Evolutionary conservation across 2,888 invertebrate genomes (phyloP), one percentile per base, ranked within the genome.

Genomic region (Sesamia inferens): DNA sequence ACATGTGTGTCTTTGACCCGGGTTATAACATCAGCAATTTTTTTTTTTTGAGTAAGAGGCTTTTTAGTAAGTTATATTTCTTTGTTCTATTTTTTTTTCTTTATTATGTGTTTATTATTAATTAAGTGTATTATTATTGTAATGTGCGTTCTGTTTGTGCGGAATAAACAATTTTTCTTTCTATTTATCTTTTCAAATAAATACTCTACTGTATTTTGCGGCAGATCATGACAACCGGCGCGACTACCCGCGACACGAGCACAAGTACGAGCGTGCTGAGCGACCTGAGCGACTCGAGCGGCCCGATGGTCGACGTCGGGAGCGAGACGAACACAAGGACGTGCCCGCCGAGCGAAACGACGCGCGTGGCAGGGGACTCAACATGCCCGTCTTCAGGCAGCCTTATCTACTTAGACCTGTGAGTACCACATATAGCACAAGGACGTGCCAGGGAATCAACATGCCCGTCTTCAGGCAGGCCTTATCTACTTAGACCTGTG

Each of bases 381-480:
- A 83, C 42, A 31, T 90, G 64, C 89, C 89, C 10, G 39, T 85
- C 0, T 92, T 89, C 68, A 77, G 92, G 4, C 91, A 91, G 71
- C 93, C 91, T 1, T 93, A 91, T 79, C 58, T 93, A 24, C 81
- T 92, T 24, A 84, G 94, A 88, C 94, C 94, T 90, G 94, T 93
- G 8, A 78, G 82, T 31, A 31, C 31, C 31, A 31, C 31, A 31
- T 31, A 31, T 31, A 79, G 42, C 71, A 61, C 64, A 69, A 51
- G 13, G 65, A 71, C 54, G 1, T 47, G 1, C 44, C 79, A 84
- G n/a, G 74, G 75, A 0, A 22, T 84, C 57, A 85, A 83, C 42
- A 24, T 90, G 64, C 90, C 89, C 10, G 39, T 85, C 0, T 92
- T 89, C 68, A 77, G 92, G 4, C 91, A 91, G 71, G 71, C 93